A percentile compares a stretch with the other conserved stretches of the same genome.
Conservation (phyloP, 2,797 vertebrate genomes). For the Sebastes variabilis region DNA sequence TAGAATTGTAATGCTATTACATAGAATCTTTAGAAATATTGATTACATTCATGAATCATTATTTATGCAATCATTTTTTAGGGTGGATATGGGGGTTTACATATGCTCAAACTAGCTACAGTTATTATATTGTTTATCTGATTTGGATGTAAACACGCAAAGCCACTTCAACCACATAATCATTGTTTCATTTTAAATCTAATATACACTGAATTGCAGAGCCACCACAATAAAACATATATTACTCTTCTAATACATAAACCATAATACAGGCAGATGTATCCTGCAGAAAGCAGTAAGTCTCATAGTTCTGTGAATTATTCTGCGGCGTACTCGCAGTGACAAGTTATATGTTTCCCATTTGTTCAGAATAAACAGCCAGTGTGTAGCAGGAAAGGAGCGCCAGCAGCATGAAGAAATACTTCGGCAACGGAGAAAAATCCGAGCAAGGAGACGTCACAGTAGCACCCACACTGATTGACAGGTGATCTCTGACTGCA, state of each 20-base stretch:
- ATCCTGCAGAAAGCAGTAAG: neutral
- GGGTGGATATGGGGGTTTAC: neutral
- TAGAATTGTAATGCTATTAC: neutral
- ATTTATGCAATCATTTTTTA: neutral
- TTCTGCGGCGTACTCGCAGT: neutral
- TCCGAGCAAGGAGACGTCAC: neutral
- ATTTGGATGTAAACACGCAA: neutral
- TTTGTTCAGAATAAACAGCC: constrained; percentile 4
- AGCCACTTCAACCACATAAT: neutral
- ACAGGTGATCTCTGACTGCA: constrained; percentile 56
- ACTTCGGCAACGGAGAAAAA: constrained; percentile 19
- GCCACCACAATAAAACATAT: neutral
- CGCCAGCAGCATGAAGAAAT: constrained; percentile 1
- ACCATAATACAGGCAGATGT: neutral
- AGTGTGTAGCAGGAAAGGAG: neutral
- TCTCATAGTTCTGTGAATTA: neutral
- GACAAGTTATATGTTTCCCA: neutral
- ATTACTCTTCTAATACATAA: neutral
- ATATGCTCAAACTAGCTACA: neutral
- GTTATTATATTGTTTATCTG: neutral
- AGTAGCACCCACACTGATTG: constrained; percentile 50
- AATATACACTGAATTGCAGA: neutral
- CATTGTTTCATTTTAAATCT: neutral
- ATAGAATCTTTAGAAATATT: neutral
- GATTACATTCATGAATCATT: neutral